phyloP scores from a whole-genome alignment of 2,113 vertebrate species.

The Neolamprologus hecqui region DNA sequence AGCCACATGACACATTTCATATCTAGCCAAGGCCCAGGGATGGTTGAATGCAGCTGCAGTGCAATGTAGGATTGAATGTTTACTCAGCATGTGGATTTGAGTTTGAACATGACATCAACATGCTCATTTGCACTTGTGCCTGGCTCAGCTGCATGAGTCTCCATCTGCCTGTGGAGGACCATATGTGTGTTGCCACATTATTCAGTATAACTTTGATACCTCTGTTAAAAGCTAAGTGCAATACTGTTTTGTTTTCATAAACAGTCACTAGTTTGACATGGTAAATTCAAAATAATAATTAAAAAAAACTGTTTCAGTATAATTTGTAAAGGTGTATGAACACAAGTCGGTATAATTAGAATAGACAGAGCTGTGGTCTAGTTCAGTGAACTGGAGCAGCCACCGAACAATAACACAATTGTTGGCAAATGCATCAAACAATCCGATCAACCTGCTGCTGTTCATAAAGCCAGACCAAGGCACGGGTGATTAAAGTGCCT shows the following conservation, averaged over 20 bases:
- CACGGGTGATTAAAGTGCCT: background rate
- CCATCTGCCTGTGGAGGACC: background rate
- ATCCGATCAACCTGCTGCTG: background rate
- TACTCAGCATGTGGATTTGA: constrained; percentile 40
- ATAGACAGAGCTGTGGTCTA: background rate
- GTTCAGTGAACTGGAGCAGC: background rate
- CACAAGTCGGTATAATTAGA: background rate
- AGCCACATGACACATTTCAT: constrained; percentile 3
- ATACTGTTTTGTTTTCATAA: background rate
- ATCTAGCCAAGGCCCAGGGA: background rate
- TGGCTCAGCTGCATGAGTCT: constrained; percentile 43
- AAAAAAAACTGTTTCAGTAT: background rate
- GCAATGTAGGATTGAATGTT: constrained; percentile 3
- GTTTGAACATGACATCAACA: constrained; percentile 27
- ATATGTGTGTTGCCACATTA: background rate
- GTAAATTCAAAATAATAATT: background rate
- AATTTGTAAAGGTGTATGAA: background rate
- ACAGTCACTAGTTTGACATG: background rate
- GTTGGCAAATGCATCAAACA: background rate
- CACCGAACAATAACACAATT: background rate
- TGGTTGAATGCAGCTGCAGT: background rate
- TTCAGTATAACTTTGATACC: background rate
- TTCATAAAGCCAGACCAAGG: background rate
- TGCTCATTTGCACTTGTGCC: constrained; percentile 39
- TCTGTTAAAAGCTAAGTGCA: background rate